A percentile compares a stretch with the other conserved stretches of the same genome.
Conservation (phyloP, 2,888 invertebrate genomes). For the Drosophila imparisetae region DNA sequence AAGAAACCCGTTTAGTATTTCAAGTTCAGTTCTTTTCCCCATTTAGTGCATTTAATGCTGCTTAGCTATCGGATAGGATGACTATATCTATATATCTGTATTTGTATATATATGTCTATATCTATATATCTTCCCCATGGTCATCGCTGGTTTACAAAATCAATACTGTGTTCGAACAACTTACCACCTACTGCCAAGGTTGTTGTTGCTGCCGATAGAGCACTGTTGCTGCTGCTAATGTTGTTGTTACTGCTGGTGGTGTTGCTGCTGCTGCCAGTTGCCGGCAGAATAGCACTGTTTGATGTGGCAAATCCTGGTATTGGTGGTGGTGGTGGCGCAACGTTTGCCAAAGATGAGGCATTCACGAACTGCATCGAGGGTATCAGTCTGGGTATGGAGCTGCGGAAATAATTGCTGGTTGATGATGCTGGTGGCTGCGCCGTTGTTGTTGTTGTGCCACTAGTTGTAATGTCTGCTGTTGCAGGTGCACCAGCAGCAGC, state of each 20-base stretch:
- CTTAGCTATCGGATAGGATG: no score
- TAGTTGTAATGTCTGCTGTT: not conserved
- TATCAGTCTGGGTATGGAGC: conserved; percentile 74
- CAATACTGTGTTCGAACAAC: not conserved
- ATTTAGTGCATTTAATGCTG: no score
- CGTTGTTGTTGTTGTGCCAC: not conserved
- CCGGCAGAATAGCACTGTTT: not conserved
- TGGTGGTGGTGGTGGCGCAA: not conserved
- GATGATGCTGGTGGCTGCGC: not conserved
- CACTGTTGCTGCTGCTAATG: conserved; percentile 3
- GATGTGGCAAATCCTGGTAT: conserved; percentile 8
- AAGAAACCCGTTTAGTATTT: no score
- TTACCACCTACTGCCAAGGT: not conserved
- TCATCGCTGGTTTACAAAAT: not conserved
- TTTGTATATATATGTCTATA: not conserved
- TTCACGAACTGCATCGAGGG: conserved; percentile 60
- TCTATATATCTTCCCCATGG: not conserved
- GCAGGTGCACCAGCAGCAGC: not conserved
- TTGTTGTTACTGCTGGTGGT: conserved; percentile 4
- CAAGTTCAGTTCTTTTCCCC: no score
- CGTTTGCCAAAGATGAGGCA: conserved; percentile 31
- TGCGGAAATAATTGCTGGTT: conserved; percentile 61
- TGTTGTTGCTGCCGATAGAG: not conserved
- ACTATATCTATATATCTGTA: not conserved
- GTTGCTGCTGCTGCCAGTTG: not conserved